Conservation (phyloP, 37 sponge, comb jelly and placozoan species). For the Dysidea cf. avara region DNA sequence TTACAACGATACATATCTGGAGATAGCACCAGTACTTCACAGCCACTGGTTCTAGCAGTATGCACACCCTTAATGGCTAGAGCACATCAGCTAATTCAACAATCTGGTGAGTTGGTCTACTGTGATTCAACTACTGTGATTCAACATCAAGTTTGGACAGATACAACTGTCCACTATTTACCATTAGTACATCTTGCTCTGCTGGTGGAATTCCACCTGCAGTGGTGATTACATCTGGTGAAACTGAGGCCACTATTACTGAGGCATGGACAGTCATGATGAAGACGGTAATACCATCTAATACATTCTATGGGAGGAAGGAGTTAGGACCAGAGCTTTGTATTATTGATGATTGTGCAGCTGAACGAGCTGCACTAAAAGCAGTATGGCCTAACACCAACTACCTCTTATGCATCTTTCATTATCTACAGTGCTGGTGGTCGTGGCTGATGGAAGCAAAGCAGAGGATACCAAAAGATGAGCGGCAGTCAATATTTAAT, state of each 20-base stretch:
- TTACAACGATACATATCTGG: constrained; percentile 3
- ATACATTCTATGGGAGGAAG: constrained; percentile 18
- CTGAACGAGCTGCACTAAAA: constrained; percentile 25
- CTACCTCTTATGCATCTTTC: constrained; percentile 25
- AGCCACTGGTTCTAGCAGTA: neutral
- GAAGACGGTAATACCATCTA: neutral
- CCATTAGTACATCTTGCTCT: neutral
- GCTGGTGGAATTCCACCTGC: neutral
- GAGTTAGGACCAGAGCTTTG: constrained; percentile 1
- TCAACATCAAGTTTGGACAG: too few species aligned
- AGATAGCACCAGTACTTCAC: neutral
- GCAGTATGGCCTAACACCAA: constrained; percentile 3
- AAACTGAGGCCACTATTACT: neutral
- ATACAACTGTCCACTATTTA: too few species aligned
- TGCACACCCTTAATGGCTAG: neutral
- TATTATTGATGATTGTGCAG: constrained; percentile 33
- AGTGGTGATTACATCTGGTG: constrained; percentile 19
- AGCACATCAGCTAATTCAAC: neutral
- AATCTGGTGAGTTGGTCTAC: neutral
- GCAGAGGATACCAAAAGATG: neutral
- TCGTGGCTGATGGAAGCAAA: constrained; percentile 12
- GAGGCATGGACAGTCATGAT: constrained; percentile 6
- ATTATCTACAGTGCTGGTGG: constrained; percentile 36
- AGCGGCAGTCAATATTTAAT: neutral
- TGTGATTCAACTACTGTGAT: too few species aligned